A percentile compares a stretch with the other conserved stretches of the same genome.
phyloP scores from a whole-genome alignment of 2,888 invertebrate species.

The Drosophila vallismaia region DNA sequence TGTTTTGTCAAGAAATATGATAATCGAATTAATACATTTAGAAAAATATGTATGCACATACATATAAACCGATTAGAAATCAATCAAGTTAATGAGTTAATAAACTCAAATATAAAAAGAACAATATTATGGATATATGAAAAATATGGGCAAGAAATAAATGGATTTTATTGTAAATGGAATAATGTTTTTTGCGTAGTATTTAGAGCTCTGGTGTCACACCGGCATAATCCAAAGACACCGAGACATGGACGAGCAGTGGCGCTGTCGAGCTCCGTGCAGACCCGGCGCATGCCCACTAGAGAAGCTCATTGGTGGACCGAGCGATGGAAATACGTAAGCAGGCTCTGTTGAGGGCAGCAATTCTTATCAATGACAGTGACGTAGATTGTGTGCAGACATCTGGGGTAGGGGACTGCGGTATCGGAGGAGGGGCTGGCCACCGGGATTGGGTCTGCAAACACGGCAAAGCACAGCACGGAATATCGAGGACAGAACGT shows the following conservation, averaged over 20 bases:
- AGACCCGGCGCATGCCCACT: slow-evolving; percentile 65
- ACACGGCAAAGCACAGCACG: slow-evolving; percentile 41
- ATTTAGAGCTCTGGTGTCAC: slow-evolving; percentile 10
- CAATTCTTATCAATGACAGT: slow-evolving; percentile 75
- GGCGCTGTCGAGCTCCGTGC: slow-evolving; percentile 43
- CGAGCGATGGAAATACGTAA: slow-evolving; percentile 54
- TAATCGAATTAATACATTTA: not conserved
- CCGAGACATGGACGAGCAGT: slow-evolving; percentile 20
- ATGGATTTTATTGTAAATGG: too few species aligned
- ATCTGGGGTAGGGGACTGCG: slow-evolving; percentile 8
- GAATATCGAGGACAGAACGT: slow-evolving; percentile 76
- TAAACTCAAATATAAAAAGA: too few species aligned
- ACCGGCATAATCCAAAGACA: not conserved
- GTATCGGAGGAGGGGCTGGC: slow-evolving; percentile 1
- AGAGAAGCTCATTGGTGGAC: not conserved
- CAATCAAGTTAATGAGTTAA: too few species aligned
- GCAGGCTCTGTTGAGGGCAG: slow-evolving; percentile 59
- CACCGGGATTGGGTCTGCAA: slow-evolving; percentile 55
- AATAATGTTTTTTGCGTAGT: too few species aligned
- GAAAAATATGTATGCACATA: too few species aligned
- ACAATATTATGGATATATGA: too few species aligned
- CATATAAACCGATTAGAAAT: too few species aligned
- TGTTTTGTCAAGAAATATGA: not conserved
- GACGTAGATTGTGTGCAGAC: slow-evolving; percentile 70
- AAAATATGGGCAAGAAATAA: too few species aligned